Evolutionary conservation across 2,797 vertebrate genomes (phyloP).

Genomic region (Aythya fuligula): DNA sequence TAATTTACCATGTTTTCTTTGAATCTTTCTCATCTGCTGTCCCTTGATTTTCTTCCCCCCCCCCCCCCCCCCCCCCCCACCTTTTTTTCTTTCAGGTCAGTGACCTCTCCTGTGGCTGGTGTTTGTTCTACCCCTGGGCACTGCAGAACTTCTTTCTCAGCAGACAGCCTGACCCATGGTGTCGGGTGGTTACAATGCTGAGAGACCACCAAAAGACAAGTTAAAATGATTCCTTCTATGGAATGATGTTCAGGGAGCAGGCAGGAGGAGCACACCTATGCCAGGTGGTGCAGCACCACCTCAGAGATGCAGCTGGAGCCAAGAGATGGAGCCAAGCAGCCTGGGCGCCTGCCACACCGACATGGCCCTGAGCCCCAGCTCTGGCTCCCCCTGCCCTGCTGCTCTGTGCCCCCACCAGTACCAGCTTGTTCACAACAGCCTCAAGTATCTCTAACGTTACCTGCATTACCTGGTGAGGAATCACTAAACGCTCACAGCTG

Average conservation of each 20-base stretch:
- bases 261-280: fast-evolving
- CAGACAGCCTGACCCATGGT: not conserved
- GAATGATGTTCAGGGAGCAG: fast-evolving
- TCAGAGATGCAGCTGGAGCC: fast-evolving
- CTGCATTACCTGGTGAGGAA: not conserved
- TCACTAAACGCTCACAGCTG: not conserved
- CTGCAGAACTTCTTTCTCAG: not conserved
- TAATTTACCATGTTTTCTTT: not conserved
- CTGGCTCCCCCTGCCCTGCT: not conserved
- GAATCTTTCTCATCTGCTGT: not conserved
- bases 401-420: not conserved
- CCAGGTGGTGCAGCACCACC: not conserved
- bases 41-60: not conserved
- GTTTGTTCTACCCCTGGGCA: not conserved
- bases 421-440: fast-evolving
- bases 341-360: too few relatives aligned
- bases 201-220: not conserved
- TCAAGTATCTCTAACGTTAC: not conserved
- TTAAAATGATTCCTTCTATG: not conserved
- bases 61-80: too few relatives aligned
- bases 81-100: not conserved
- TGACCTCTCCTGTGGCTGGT: fast-evolving
- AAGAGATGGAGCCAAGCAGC: not conserved
- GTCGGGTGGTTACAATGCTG: not conserved
- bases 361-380: not conserved